Evolutionary conservation across 2,113 vertebrate species (phyloP), one percentile per base, ranked within the genome.

Genomic region (Psilopogon haemacephalus): DNA sequence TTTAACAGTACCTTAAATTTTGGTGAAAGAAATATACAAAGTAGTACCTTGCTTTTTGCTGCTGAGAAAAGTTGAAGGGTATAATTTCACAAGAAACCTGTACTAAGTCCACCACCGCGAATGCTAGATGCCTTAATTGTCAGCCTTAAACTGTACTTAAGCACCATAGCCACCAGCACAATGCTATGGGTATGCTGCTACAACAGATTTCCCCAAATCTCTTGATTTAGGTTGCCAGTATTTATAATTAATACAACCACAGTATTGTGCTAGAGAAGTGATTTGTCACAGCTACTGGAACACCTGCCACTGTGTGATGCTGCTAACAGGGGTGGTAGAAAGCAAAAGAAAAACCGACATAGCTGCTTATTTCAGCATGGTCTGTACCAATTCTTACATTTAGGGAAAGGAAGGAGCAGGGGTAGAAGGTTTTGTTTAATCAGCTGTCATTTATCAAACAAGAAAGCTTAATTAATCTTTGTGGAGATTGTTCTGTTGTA

Each of bases 1-100:
- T 93, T 94, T 84, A 90, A 89, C 27, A 74, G 74, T 92, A 88
- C 60, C 54, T 86, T 86, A 77, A 74, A 60, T 95, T 91, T 94
- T 88, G 56, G 67, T 95, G 63, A 87, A 62, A 95, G 60, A 90
- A 90, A 89, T 70, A 19, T 93, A 88, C 86, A 80, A 93, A 94
- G 84, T 80, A 90, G 76, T 67, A 78, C 90, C 69, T n/a, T 91
- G 80, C 40, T 88, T 91, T 79, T 91, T 94, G 73, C 69, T 91
- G 78, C 79, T 76, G 78, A 88, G 81, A 65, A 73, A 75, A 88
- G 60, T 92, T 67, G 80, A 71, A 89, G 54, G 48, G 65, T 90
- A 48, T 82, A 48, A 52, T 67, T 92, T 55, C 82, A 93, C 46
- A 46, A 46, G 21, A 91, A 93, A 74, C 42, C 40, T 84, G 42